Evolutionary conservation across 2,888 invertebrate species (phyloP).

Genomic region (Drosophila setosimentum): DNA sequence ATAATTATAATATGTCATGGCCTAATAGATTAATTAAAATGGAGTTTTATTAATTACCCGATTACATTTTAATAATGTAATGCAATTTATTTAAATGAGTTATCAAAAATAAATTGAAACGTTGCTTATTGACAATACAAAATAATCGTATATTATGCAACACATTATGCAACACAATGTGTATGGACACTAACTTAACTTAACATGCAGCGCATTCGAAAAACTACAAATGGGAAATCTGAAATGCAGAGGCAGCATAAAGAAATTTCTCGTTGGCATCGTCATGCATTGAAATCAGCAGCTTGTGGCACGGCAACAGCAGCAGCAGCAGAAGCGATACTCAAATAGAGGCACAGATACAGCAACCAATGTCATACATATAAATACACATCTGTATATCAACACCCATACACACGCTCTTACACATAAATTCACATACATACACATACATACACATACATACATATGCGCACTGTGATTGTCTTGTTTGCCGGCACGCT

Average conservation of each 20-base stretch:
- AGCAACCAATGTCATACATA: slow-evolving; percentile 15
- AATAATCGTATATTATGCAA: not conserved
- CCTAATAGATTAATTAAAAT: not conserved
- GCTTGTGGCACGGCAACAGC: slow-evolving; percentile 20
- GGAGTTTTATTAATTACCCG: not conserved
- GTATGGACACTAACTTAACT: not conserved
- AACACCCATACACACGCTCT: slow-evolving; percentile 1
- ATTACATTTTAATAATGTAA: not conserved
- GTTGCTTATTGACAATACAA: not conserved
- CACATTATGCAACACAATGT: not conserved
- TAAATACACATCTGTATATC: slow-evolving; percentile 8
- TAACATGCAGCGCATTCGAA: slow-evolving; percentile 37
- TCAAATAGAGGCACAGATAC: slow-evolving; percentile 26
- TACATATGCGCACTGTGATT: slow-evolving; percentile 52
- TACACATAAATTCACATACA: slow-evolving; percentile 15
- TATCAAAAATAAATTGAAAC: slow-evolving; percentile 1
- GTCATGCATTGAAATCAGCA: slow-evolving; percentile 66
- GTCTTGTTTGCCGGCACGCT: slow-evolving; percentile 55
- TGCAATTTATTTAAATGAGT: not conserved
- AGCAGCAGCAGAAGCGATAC: slow-evolving; percentile 1
- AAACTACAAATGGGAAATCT: slow-evolving; percentile 40
- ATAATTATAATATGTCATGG: not conserved
- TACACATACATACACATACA: slow-evolving; percentile 10
- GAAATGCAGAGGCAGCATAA: slow-evolving; percentile 65
- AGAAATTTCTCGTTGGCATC: slow-evolving; percentile 40